Conservation (phyloP, 2,888 invertebrate genomes). For the Archips crataeganus region DNA sequence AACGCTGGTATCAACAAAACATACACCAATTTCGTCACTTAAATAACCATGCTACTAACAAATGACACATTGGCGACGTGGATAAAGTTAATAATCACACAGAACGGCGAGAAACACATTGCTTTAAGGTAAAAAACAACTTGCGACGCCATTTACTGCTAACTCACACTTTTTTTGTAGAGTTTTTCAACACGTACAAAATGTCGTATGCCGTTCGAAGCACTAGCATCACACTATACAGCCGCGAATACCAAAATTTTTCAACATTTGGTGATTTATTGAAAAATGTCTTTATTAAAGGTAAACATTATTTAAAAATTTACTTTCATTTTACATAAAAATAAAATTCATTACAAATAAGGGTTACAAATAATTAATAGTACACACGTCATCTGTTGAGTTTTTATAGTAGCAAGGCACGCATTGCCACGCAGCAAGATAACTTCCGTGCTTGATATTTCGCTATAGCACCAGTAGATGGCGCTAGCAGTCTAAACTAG, state of each 20-base stretch:
- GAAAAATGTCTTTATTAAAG: neutral
- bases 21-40: conserved; percentile 67
- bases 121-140: conserved; percentile 81
- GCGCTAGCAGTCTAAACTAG: neutral
- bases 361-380: neutral
- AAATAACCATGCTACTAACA: conserved; percentile 63
- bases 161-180: conserved; percentile 68
- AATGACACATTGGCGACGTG: conserved; percentile 58
- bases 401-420: neutral
- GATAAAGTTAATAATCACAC: conserved; percentile 58
- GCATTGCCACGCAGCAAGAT: neutral
- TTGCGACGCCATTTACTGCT: conserved; percentile 83
- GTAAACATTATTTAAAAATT: neutral
- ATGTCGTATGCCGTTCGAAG: conserved; percentile 47
- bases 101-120: conserved; percentile 73
- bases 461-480: neutral
- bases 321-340: too few relatives aligned
- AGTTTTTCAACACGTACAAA: conserved; percentile 55
- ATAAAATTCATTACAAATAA: neutral
- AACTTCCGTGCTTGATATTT: neutral
- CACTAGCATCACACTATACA: conserved; percentile 53
- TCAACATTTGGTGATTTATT: neutral
- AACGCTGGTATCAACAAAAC: conserved; percentile 66
- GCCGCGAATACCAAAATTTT: conserved; percentile 43
- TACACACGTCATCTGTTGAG: neutral